A percentile compares a stretch with the other conserved stretches of the same genome.
These are phyloP conservation scores for Drosophila kohkoa DNA, from an alignment of 1,140 invertebrate genomes.

Conservation along the genomic window DNA sequence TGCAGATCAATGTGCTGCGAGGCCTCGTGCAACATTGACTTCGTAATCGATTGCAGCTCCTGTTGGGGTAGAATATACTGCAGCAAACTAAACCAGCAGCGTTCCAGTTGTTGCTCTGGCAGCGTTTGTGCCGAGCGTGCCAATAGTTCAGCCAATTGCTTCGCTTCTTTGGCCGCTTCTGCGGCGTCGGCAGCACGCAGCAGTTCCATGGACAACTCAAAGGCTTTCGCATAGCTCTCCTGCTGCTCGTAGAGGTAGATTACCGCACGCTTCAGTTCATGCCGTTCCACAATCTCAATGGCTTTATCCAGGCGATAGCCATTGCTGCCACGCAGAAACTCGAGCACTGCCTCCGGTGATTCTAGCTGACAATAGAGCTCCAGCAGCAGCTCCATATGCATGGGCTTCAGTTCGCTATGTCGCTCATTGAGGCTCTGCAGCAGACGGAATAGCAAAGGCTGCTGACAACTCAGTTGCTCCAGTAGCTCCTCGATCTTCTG, in stretches of 20 bases:
- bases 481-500: conserved; percentile 82
- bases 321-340: conserved; percentile 67
- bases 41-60: conserved; percentile 77
- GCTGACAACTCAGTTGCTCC: conserved; percentile 80
- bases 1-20: conserved; percentile 86
- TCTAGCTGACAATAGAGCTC: conserved; percentile 89
- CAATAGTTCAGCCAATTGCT: conserved; percentile 82
- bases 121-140: conserved; percentile 82
- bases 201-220: conserved; percentile 84
- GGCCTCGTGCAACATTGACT: conserved; percentile 85
- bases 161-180: conserved; percentile 37
- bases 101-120: conserved; percentile 80
- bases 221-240: conserved; percentile 85
- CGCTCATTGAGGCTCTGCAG: conserved; percentile 88
- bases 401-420: conserved; percentile 85
- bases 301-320: conserved; percentile 82
- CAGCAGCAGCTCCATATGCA: conserved; percentile 88
- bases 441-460: conserved; percentile 87
- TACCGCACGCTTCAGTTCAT: conserved; percentile 81
- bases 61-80: conserved; percentile 78
- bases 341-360: conserved; percentile 65
- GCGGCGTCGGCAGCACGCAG: conserved; percentile 53
- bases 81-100: conserved; percentile 85
- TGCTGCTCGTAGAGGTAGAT: conserved; percentile 85
- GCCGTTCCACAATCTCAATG: conserved; percentile 83